Evolutionary conservation across 2,113 vertebrate species (phyloP).

Genomic region (Toxotes chatareus): DNA sequence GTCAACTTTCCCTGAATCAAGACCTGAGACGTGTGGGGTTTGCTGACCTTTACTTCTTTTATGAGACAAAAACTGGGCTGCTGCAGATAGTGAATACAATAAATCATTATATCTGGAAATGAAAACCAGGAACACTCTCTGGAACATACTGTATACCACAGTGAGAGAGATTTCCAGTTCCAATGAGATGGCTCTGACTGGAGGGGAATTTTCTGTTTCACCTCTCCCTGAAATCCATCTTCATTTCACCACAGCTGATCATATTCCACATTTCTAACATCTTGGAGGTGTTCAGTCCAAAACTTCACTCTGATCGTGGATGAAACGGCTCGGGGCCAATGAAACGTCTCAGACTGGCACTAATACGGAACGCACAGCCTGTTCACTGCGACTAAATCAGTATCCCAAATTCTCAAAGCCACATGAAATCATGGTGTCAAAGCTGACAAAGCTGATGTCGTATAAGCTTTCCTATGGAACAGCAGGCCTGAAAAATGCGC

Average conservation of each 20-base stretch:
- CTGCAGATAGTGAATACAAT: slow-evolving; percentile 41
- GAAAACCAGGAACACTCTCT: slow-evolving; percentile 48
- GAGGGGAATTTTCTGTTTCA: slow-evolving; percentile 45
- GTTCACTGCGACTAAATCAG: slow-evolving; percentile 1
- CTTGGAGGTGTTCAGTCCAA: slow-evolving; percentile 15
- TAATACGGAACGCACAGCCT: not conserved
- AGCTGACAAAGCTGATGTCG: not conserved
- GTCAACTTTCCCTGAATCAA: slow-evolving; percentile 8
- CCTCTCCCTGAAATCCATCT: slow-evolving; percentile 7
- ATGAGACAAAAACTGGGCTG: slow-evolving; percentile 43
- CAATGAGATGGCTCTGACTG: not conserved
- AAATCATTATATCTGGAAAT: slow-evolving; percentile 52
- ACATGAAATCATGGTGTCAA: not conserved
- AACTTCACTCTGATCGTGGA: not conserved
- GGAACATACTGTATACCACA: slow-evolving; percentile 37
- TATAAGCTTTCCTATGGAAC: not conserved
- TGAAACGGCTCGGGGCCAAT: not conserved
- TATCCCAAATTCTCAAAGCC: not conserved
- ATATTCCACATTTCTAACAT: slow-evolving; percentile 1
- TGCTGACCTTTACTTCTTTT: slow-evolving; percentile 37
- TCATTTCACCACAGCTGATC: slow-evolving; percentile 15
- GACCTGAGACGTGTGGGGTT: not conserved
- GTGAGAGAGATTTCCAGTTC: slow-evolving; percentile 33
- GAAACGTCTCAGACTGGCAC: not conserved
- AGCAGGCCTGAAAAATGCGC: not conserved